Percentiles rank a stretch among this genome's conserved stretches.
These are phyloP conservation scores for Cheirogaleus major DNA, from an alignment of 2,797 vertebrate species.

Conservation along the genomic window DNA sequence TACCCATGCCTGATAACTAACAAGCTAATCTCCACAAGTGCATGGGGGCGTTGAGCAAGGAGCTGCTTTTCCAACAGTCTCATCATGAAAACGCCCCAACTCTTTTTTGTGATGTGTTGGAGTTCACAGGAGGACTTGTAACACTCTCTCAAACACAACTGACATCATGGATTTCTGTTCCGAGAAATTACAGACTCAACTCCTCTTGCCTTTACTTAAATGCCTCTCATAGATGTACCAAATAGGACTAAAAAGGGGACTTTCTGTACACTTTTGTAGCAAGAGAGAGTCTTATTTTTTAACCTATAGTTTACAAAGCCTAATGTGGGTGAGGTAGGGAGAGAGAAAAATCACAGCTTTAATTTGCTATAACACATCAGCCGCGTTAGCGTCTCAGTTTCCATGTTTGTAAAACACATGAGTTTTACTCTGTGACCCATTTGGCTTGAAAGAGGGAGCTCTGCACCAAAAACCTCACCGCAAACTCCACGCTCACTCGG, in stretches of 20 bases:
- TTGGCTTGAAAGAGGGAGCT: not conserved
- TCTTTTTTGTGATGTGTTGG: not conserved
- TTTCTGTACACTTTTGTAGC: not conserved
- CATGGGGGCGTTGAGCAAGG: accelerated
- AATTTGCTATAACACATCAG: not conserved
- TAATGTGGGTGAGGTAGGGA: not conserved
- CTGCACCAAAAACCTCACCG: not conserved
- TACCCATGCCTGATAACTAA: constrained; percentile 64
- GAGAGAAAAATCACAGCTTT: not conserved
- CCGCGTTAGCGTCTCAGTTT: not conserved
- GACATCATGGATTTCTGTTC: not conserved
- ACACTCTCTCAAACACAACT: not conserved
- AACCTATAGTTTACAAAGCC: not conserved
- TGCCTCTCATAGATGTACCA: not conserved
- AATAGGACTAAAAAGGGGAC: not conserved
- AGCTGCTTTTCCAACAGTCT: not conserved
- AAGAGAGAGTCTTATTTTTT: not conserved
- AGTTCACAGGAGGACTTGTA: not conserved
- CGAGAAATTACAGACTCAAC: not conserved
- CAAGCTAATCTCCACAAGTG: not conserved
- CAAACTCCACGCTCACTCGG: no score
- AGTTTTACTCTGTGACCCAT: not conserved
- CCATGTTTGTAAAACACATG: not conserved
- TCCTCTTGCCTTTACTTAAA: not conserved
- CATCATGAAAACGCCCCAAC: not conserved